phyloP scores from a whole-genome alignment of 2,797 vertebrate genomes.

The Huso huso region DNA sequence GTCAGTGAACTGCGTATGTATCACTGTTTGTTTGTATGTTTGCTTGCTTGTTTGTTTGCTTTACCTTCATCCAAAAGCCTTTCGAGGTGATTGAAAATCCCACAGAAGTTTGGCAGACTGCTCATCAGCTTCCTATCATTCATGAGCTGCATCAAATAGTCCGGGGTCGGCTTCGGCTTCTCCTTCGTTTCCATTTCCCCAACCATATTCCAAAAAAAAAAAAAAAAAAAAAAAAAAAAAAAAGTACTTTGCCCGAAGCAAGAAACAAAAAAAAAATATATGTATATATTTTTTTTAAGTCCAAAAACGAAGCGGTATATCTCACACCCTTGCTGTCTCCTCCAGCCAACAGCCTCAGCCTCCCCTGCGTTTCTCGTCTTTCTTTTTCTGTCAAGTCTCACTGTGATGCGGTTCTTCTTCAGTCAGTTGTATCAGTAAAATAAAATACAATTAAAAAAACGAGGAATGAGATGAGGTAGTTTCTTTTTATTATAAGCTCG shows the following conservation, averaged over 20 bases:
- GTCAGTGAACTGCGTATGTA: background rate
- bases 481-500: slow-evolving; percentile 20
- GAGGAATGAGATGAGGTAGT: slow-evolving; percentile 23
- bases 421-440: slow-evolving; percentile 22
- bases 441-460: too few relatives aligned
- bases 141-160: slow-evolving; percentile 97
- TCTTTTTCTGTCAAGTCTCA: slow-evolving; percentile 10
- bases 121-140: slow-evolving; percentile 97
- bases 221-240: slow-evolving; percentile 5
- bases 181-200: slow-evolving; percentile 93
- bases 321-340: slow-evolving; percentile 11
- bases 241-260: slow-evolving; percentile 36
- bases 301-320: too few relatives aligned
- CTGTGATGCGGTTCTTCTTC: background rate
- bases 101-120: slow-evolving; percentile 95
- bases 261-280: slow-evolving; percentile 27
- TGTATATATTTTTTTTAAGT: too few relatives aligned
- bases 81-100: slow-evolving; percentile 83
- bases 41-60: slow-evolving; percentile 44
- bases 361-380: slow-evolving; percentile 18
- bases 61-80: slow-evolving; percentile 69
- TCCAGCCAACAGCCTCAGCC: slow-evolving; percentile 19
- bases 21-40: too few relatives aligned
- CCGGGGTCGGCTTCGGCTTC: slow-evolving; percentile 92
- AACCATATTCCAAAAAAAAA: slow-evolving; percentile 52